phyloP scores from a whole-genome alignment of 2,888 invertebrate genomes.

The Mamestra brassicae region DNA sequence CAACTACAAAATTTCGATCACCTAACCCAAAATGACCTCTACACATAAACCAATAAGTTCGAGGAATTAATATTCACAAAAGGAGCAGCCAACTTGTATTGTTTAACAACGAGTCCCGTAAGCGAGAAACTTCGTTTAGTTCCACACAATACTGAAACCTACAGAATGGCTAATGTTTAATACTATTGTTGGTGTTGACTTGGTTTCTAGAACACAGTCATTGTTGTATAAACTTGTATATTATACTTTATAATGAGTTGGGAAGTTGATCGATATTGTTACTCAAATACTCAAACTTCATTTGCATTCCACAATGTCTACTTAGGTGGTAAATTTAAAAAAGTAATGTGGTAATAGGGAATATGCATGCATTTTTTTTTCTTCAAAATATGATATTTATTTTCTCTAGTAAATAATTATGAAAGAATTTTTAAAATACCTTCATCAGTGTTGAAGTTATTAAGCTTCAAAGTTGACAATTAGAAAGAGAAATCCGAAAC shows the following conservation, averaged over 20 bases:
- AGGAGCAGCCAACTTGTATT: constrained; percentile 38
- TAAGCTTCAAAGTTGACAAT: too few species aligned
- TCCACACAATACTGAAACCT: constrained; percentile 38
- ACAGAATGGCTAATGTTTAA: constrained; percentile 35
- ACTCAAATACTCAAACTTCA: too few species aligned
- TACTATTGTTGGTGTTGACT: constrained; percentile 12
- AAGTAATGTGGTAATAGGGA: too few species aligned
- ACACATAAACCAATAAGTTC: constrained; percentile 21
- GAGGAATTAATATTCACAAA: constrained; percentile 45
- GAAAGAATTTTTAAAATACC: too few species aligned
- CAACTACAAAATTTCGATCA: background rate
- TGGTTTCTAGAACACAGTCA: constrained; percentile 5
- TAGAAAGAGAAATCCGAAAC: too few species aligned
- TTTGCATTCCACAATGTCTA: too few species aligned
- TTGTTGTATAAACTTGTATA: background rate
- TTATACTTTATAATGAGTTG: constrained; percentile 14
- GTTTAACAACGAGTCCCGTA: constrained; percentile 29
- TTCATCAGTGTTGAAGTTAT: too few species aligned
- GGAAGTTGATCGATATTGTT: background rate
- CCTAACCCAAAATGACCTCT: constrained; percentile 2
- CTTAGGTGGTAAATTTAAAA: too few species aligned
- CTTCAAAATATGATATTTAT: too few species aligned
- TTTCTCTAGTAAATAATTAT: too few species aligned
- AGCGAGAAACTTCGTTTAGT: constrained; percentile 20
- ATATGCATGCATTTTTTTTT: too few species aligned